Conservation (phyloP, 2,113 vertebrate genomes). For the Sceloporus tristichus region DNA sequence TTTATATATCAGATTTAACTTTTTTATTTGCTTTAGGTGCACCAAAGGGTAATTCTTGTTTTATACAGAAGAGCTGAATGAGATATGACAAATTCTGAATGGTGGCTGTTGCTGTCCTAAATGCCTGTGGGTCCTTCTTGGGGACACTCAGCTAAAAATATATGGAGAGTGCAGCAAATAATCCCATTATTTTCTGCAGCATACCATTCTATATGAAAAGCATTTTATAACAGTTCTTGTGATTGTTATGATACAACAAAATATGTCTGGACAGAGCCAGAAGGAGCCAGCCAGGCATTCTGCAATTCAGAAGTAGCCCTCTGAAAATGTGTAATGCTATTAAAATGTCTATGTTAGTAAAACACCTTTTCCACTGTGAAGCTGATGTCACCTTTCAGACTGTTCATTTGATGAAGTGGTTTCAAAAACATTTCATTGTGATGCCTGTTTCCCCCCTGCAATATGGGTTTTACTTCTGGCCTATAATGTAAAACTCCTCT, state of each 20-base stretch:
- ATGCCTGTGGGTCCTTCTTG: not conserved
- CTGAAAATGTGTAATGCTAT: constrained; percentile 53
- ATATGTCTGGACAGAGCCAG: not conserved
- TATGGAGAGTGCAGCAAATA: not conserved
- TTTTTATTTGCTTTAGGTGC: constrained; percentile 29
- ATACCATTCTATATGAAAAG: constrained; percentile 14
- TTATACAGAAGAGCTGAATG: rapidly evolving
- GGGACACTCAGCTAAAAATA: rapidly evolving
- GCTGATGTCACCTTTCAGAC: constrained; percentile 62
- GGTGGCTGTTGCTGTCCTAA: not conserved
- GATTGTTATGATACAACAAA: constrained; percentile 3
- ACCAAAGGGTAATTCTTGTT: constrained; percentile 31
- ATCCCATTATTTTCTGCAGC: not conserved
- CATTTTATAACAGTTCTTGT: not conserved
- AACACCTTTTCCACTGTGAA: constrained; percentile 57
- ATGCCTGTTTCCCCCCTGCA: not conserved
- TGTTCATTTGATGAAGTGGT: constrained; percentile 70
- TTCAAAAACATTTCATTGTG: constrained; percentile 54
- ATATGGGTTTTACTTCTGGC: constrained; percentile 54
- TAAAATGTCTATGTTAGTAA: constrained; percentile 57
- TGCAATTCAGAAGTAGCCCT: constrained; percentile 31
- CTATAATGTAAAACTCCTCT: constrained; percentile 47
- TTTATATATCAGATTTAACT: not conserved
- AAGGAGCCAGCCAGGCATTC: constrained; percentile 25
- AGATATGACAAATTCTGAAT: not conserved